Evolutionary conservation across 2,888 invertebrate species (phyloP), one percentile per base, ranked within the genome.

Genomic region (Ditula angustiorana): DNA sequence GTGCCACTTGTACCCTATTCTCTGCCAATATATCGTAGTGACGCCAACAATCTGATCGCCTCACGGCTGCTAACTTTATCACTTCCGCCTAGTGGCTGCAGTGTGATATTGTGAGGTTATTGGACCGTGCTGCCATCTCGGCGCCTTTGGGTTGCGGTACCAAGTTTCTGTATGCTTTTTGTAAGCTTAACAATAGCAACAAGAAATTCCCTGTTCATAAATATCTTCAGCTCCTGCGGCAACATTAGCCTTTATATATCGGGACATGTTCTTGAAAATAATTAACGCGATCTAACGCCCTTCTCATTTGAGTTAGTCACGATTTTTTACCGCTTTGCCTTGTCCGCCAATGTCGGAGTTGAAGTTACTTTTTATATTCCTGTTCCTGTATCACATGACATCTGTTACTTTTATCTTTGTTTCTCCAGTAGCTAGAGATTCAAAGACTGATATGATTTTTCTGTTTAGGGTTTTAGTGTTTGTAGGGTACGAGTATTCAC

Each of bases 1-100:
- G 73, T 80, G 85, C 81, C 83, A 81, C 72, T 77, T 74, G 72
- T 74, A 72, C 71, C 74, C 79, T 74, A 83, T 86, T 85, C 82
- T 82, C 74, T 78, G 81, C 81, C 83, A 84, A 82, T 86, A 82
- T 76, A 75, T 73, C 71, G 71, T 71, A 74, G 73, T 73, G 73
- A 73, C 67, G 57, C 76, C 78, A 81, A 79, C 81, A 84, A 90
- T 89, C 87, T 86, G 87, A 89, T 89, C 81, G 84, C 83, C 85
- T 88, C 82, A 79, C 81, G 84, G 83, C 83, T 79, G 78, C 80
- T 78, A 77, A 81, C 76, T 82, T 85, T 85, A 85, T 85, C 83
- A 80, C 82, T 88, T 88, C 87, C 89, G 86, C 83, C 82, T 85
- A 75, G 71, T 46, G 49, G 57, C 57, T 58, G 52, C 49, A 28